These are phyloP conservation scores for Drosophila bifasciata DNA, from an alignment of 1,140 invertebrate genomes.

Conservation along the genomic window DNA sequence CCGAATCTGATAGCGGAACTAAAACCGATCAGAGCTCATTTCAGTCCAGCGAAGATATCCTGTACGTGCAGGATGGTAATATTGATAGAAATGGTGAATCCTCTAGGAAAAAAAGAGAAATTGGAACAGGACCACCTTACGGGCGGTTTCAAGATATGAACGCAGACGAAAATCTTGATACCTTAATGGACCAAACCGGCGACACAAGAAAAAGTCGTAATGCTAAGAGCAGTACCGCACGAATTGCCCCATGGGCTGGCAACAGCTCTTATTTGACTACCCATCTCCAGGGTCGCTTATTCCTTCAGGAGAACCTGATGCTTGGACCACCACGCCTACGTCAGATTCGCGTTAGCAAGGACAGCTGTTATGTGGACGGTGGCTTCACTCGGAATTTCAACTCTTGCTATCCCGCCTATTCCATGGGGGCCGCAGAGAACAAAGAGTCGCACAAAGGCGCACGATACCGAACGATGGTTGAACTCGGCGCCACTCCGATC, in stretches of 20 bases:
- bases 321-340: slow-evolving; percentile 71
- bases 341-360: slow-evolving; percentile 64
- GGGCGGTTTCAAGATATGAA: too few relatives aligned
- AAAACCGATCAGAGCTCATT: background rate
- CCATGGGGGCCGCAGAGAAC: slow-evolving; percentile 18
- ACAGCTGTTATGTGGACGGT: slow-evolving; percentile 69
- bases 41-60: too few relatives aligned
- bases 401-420: slow-evolving; percentile 62
- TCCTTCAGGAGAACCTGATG: slow-evolving; percentile 67
- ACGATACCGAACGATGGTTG: slow-evolving; percentile 31
- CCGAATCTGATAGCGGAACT: too few relatives aligned
- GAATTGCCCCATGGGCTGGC: too few relatives aligned
- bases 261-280: background rate
- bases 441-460: slow-evolving; percentile 30
- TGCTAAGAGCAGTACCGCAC: too few relatives aligned
- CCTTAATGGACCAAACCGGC: too few relatives aligned
- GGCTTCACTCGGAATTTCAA: slow-evolving; percentile 73
- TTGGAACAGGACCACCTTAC: too few relatives aligned
- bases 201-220: background rate
- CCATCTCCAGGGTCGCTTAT: slow-evolving; percentile 40
- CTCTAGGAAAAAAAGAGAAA: too few relatives aligned
- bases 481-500: slow-evolving; percentile 44
- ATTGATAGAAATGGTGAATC: too few relatives aligned
- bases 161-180: too few relatives aligned
- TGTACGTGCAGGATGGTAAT: too few relatives aligned